Evolutionary conservation across 2,888 invertebrate genomes (phyloP), one percentile per base, ranked within the genome.

Genomic region (Serripes groenlandicus): DNA sequence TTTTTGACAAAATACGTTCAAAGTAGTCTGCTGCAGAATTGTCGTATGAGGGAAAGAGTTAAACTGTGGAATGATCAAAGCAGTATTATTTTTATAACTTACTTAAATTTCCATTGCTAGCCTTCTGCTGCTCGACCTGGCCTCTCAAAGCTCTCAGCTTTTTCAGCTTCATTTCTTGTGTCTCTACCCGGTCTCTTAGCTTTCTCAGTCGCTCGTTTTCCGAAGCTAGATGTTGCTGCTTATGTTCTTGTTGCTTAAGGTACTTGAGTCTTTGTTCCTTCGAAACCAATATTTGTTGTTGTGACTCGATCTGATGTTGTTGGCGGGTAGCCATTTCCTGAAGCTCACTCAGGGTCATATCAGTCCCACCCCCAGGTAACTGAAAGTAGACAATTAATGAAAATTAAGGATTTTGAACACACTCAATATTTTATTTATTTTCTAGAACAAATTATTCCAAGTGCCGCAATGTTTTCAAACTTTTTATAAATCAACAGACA

Each of bases 281-380:
- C 93, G 98, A 98, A 93, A 97, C 97, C 94, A 98, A 96, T 95
- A 98, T 96, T 89, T 95, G 96, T 95, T 98, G 97, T 96, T 99
- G 99, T 94, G 97, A 97, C 96, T 98, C 98, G 95, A 99, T 98
- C 96, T 99, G 98, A 95, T 98, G 97, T 96, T 99, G 98, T 96
- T 99, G 99, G 94, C 98, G 96, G 95, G 98, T 96, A 95, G 99
- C 99, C 98, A 99, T 98, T 95, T 98, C 98, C 96, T 98, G 98
- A 96, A 99, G 97, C 96, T 99, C 98, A 95, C 97, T 97, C 96
- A 98, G 89, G 70, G 94, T 94, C 92, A 95, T 90, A 88, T 94
- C 95, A 56, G 91, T 88, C 23, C 90, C 92, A 11, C 88, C 91
- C 9, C 89, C 91, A 32, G 92, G 92, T 72, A 91, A 81, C 92